Percentiles rank a stretch among this genome's conserved stretches.
Conservation (phyloP, 2,113 vertebrate species). For the Delphinapterus leucas region DNA sequence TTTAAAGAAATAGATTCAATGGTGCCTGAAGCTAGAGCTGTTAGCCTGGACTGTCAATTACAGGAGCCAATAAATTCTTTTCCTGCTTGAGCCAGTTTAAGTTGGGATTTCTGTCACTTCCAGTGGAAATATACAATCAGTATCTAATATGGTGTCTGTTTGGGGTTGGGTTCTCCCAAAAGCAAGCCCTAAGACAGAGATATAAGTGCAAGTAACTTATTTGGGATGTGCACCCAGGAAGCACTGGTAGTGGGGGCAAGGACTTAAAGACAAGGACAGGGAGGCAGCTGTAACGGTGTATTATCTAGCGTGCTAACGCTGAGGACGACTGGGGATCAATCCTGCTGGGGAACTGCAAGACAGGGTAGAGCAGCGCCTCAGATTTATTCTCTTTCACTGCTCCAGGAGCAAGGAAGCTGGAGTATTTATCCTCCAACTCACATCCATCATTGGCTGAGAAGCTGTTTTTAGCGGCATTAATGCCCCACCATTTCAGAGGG, state of each 20-base stretch:
- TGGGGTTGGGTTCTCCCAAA: background rate
- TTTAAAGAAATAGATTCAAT: constrained; percentile 8
- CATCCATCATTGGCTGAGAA: background rate
- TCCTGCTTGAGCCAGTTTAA: constrained; percentile 42
- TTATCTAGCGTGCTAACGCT: accelerated
- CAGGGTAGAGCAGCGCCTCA: accelerated
- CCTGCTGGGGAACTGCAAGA: background rate
- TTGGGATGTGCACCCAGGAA: background rate
- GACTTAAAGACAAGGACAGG: background rate
- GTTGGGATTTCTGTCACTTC: constrained; percentile 45
- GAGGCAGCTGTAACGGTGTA: background rate
- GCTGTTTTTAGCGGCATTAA: background rate
- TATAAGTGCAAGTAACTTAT: background rate
- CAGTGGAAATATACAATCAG: constrained; percentile 24
- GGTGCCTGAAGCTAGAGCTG: constrained; percentile 20
- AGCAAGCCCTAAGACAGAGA: background rate
- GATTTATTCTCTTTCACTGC: background rate
- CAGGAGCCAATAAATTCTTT: constrained; percentile 3
- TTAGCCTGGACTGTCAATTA: constrained; percentile 43
- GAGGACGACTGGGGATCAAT: too few species aligned
- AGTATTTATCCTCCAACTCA: background rate
- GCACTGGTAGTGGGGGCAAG: background rate
- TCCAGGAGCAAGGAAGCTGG: background rate
- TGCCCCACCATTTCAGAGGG: background rate
- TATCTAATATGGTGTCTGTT: background rate